These are phyloP conservation scores for Calyptommatus sinebrachiatus DNA, from an alignment of 2,113 vertebrate genomes.

Conservation along the genomic window DNA sequence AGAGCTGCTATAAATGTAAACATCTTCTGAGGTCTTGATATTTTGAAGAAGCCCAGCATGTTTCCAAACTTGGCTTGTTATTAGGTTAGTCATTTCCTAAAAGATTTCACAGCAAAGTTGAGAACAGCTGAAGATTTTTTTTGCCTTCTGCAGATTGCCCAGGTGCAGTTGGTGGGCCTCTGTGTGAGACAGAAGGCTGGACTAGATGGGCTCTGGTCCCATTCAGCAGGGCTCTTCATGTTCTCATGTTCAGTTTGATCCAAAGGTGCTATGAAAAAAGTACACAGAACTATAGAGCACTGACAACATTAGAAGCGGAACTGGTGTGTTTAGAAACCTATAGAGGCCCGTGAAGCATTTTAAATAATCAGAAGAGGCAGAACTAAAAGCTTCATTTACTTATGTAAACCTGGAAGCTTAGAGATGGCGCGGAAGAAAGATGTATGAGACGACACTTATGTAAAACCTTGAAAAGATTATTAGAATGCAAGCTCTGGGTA, in stretches of 20 bases:
- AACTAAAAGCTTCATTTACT: neutral
- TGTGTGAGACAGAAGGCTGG: no score
- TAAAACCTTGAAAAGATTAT: neutral
- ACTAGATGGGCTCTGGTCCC: no score
- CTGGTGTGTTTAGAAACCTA: neutral
- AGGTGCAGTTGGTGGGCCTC: no score
- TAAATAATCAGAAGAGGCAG: neutral
- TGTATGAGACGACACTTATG: no score
- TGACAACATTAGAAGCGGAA: neutral
- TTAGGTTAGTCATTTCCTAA: neutral
- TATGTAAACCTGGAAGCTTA: neutral
- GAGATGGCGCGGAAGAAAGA: no score
- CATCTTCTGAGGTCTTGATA: neutral
- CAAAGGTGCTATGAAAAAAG: neutral
- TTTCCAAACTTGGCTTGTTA: no score
- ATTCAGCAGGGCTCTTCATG: neutral
- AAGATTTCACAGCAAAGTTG: no score
- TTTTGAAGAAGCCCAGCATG: neutral
- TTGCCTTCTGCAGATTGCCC: no score
- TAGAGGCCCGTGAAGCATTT: neutral
- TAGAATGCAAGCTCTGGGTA: no score
- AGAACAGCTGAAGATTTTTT: no score
- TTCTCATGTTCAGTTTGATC: neutral
- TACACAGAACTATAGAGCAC: neutral
- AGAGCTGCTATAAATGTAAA: neutral